A percentile compares a stretch with the other conserved stretches of the same genome.
phyloP scores from a whole-genome alignment of 2,113 vertebrate genomes.

The Dicrurus megarhynchus region DNA sequence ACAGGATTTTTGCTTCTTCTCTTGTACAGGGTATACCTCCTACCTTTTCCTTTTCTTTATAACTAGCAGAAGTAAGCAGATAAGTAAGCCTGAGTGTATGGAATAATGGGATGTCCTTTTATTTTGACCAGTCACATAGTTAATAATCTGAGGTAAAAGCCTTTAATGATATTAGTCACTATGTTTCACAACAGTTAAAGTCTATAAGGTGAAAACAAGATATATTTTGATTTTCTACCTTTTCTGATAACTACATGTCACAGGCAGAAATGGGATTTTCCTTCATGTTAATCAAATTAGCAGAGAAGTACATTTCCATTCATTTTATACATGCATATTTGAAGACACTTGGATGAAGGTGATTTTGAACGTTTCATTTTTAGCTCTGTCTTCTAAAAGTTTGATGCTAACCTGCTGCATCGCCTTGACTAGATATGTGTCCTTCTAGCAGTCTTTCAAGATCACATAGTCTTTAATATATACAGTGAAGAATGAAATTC shows the following conservation, averaged over 20 bases:
- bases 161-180: not conserved
- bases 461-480: not conserved
- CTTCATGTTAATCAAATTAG: not conserved
- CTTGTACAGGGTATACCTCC: not conserved
- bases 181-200: not conserved
- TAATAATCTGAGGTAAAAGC: not conserved
- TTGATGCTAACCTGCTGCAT: not conserved
- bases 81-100: not conserved
- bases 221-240: not conserved
- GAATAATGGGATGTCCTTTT: not conserved
- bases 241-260: not conserved
- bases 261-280: not conserved
- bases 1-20: not conserved
- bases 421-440: fast-evolving
- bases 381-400: not conserved
- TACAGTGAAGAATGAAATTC: not conserved
- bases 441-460: not conserved
- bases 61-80: not conserved
- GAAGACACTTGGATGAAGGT: not conserved
- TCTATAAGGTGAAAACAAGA: not conserved
- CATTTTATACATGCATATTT: not conserved
- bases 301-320: not conserved
- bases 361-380: not conserved
- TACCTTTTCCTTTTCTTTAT: not conserved
- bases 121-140: not conserved